These are phyloP conservation scores for Zelleria hepariella DNA, from an alignment of 2,888 invertebrate genomes.

Conservation along the genomic window DNA sequence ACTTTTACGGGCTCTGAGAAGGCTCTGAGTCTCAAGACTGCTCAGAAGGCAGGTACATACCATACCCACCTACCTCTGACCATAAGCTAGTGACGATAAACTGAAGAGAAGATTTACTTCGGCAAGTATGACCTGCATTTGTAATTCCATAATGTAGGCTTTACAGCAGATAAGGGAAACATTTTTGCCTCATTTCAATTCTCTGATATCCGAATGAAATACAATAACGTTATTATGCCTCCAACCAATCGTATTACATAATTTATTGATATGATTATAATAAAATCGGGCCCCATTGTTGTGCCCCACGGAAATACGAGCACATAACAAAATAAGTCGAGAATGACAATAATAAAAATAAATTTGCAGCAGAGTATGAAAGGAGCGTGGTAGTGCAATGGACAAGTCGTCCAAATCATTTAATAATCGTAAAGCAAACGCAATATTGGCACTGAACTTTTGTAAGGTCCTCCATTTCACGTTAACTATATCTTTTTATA, in stretches of 20 bases:
- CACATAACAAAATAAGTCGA: constrained; percentile 6
- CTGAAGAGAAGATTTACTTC: too few relatives aligned
- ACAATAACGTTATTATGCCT: constrained; percentile 2
- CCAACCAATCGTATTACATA: constrained; percentile 1
- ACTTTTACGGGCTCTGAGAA: too few relatives aligned
- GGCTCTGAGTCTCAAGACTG: too few relatives aligned
- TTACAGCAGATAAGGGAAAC: not conserved
- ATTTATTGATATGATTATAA: constrained; percentile 5
- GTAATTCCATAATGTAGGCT: too few relatives aligned
- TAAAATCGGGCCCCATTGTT: constrained; percentile 2
- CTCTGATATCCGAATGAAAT: not conserved
- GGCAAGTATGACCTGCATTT: too few relatives aligned
- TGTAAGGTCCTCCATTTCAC: not conserved
- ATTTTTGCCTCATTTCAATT: not conserved
- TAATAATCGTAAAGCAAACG: constrained; percentile 8
- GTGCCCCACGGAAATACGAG: constrained; percentile 4
- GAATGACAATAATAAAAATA: constrained; percentile 20
- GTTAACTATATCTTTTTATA: too few relatives aligned
- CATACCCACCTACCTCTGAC: too few relatives aligned
- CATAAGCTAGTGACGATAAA: too few relatives aligned
- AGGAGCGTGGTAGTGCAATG: constrained; percentile 11
- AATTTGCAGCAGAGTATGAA: constrained; percentile 16
- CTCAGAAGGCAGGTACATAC: too few relatives aligned
- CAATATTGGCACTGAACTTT: constrained; percentile 5
- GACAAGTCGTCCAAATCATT: constrained; percentile 2